Evolutionary conservation across 1,140 invertebrate species (phyloP).

Genomic region (Drosophila tani): DNA sequence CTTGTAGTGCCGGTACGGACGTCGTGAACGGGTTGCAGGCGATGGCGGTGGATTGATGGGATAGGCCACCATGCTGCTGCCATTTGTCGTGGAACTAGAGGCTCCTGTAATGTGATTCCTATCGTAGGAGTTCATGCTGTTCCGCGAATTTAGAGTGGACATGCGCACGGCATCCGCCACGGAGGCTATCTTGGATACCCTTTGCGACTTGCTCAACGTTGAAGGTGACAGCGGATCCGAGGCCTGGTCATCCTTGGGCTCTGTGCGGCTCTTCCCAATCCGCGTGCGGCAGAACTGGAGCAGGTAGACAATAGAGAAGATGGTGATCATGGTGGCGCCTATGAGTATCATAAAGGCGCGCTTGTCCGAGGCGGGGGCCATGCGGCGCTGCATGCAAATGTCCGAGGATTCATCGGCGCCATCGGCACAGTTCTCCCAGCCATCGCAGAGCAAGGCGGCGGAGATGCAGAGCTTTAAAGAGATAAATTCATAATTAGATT

Average conservation of each 20-base stretch:
- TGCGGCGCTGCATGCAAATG: constrained; percentile 85
- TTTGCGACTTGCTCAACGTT: constrained; percentile 85
- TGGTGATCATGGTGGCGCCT: constrained; percentile 85
- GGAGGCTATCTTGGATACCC: constrained; percentile 85
- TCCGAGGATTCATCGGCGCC: constrained; percentile 89
- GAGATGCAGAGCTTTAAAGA: constrained; percentile 86
- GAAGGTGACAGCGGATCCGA: constrained; percentile 87
- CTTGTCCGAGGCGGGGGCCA: constrained; percentile 85
- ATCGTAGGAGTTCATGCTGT: constrained; percentile 89
- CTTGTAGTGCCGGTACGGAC: constrained; percentile 91
- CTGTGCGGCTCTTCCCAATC: constrained; percentile 85
- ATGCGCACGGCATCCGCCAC: constrained; percentile 88
- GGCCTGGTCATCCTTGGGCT: constrained; percentile 87
- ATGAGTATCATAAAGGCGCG: constrained; percentile 85
- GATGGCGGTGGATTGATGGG: constrained; percentile 93
- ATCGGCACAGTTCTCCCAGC: constrained; percentile 90
- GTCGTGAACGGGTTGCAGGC: constrained; percentile 92
- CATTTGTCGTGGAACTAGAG: constrained; percentile 90
- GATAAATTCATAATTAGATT: background rate
- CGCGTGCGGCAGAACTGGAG: constrained; percentile 85
- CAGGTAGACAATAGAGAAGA: constrained; percentile 85
- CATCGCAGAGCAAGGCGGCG: constrained; percentile 88
- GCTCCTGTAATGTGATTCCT: constrained; percentile 93
- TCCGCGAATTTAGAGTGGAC: constrained; percentile 88
- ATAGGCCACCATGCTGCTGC: constrained; percentile 85